These are phyloP conservation scores for Limnephilus lunatus DNA, from an alignment of 2,888 invertebrate genomes.

Conservation along the genomic window DNA sequence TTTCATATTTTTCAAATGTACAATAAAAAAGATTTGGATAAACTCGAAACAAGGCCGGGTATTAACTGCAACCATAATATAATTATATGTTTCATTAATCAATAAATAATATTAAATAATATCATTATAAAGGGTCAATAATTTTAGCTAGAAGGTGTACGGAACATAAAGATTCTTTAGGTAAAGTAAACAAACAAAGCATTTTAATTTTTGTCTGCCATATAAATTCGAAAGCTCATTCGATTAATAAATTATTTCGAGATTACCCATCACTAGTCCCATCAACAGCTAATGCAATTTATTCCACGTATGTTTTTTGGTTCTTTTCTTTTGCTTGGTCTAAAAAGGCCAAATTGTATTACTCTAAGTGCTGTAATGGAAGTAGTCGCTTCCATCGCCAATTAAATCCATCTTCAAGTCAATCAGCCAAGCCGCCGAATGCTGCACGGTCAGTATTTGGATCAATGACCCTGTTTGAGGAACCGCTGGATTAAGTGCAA, in stretches of 20 bases:
- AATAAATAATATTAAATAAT: too few species aligned
- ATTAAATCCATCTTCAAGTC: neutral
- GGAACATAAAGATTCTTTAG: neutral
- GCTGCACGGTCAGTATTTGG: neutral
- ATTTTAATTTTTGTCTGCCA: too few species aligned
- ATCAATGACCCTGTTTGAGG: neutral
- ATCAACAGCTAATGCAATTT: neutral
- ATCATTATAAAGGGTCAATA: neutral
- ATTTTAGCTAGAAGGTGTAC: neutral
- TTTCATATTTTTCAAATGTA: too few species aligned
- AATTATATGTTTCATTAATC: too few species aligned
- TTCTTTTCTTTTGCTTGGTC: neutral
- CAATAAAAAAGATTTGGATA: too few species aligned
- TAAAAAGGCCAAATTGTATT: neutral
- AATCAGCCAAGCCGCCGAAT: neutral
- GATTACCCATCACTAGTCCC: neutral
- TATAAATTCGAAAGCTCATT: neutral
- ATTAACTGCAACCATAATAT: neutral
- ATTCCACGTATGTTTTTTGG: neutral
- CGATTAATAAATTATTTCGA: neutral
- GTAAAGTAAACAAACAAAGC: neutral
- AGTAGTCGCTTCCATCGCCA: neutral
- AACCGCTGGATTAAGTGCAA: neutral
- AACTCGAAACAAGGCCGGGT: neutral
- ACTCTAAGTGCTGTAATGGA: neutral